Percentiles rank a stretch among this genome's conserved stretches.
Evolutionary conservation across 2,888 invertebrate genomes (phyloP).

Genomic region (Melanostoma mellinum): DNA sequence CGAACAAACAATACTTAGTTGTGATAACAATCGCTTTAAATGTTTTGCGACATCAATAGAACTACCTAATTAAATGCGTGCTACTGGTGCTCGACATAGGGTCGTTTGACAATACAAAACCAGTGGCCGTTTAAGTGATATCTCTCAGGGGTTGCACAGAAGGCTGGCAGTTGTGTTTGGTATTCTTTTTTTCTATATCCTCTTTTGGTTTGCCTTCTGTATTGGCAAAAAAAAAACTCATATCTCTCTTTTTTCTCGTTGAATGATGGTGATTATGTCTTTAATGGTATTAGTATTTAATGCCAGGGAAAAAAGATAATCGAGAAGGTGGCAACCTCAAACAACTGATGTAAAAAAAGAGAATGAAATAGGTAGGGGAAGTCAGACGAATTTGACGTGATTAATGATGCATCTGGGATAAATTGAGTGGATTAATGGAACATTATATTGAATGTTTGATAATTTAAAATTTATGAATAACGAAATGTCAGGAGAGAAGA

Average conservation of each 20-base stretch:
- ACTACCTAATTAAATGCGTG: conserved; percentile 63
- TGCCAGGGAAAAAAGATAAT: conserved; percentile 65
- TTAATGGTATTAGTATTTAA: conserved; percentile 56
- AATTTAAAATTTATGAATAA: conserved; percentile 63
- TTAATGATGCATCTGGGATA: conserved; percentile 69
- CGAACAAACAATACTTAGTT: conserved; percentile 51
- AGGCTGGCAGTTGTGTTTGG: conserved; percentile 44
- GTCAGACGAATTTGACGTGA: conserved; percentile 62
- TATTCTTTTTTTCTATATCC: conserved; percentile 2
- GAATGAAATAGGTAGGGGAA: conserved; percentile 32
- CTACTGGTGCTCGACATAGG: conserved; percentile 62
- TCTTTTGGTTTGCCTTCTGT: conserved; percentile 2
- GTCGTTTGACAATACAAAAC: conserved; percentile 55
- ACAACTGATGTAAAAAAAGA: conserved; percentile 37
- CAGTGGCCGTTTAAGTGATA: conserved; percentile 25
- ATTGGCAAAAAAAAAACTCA: conserved; percentile 33
- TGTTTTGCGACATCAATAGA: conserved; percentile 70
- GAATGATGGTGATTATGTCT: conserved; percentile 69
- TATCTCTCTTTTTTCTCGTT: conserved; percentile 28
- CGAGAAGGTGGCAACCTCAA: conserved; percentile 60
- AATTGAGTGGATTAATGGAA: conserved; percentile 70
- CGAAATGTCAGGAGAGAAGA: conserved; percentile 18
- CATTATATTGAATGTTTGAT: conserved; percentile 58
- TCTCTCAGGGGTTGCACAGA: conserved; percentile 54
- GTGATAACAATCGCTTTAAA: conserved; percentile 67